Evolutionary conservation across 2,113 vertebrate species (phyloP), one percentile per base, ranked within the genome.

Genomic region (Xiphophorus couchianus): DNA sequence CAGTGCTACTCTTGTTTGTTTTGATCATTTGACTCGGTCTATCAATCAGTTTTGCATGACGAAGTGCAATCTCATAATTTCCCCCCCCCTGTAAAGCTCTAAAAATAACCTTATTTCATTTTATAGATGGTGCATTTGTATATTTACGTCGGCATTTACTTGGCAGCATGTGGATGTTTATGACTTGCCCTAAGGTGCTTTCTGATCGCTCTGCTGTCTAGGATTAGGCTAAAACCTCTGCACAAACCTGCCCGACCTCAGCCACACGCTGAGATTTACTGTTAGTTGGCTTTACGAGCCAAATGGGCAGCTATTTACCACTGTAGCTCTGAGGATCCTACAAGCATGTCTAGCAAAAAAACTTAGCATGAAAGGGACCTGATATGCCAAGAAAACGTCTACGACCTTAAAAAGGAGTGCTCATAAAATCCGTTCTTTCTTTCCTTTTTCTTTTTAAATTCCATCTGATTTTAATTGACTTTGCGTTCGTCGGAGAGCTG

Each of bases 211-310:
- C 80, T 84, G 54, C 86, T 83, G 74, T 91, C 76, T 65, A 83
- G 84, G 92, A 92, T 93, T 94, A 93, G 79, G 42, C 78, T 81
- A 79, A 87, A 85, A 88, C 77, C 85, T 86, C 63, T 76, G 75
- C 58, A 74, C 77, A 76, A 42, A 83, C 82, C 82, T 76, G 62
- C 69, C 29, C 62, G 28, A 78, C 76, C 69, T 74, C 86, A 80
- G 82, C 69, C 77, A 68, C 71, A 73, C 48, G 19, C 39, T 66
- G 29, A 84, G 91, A 85, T 89, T 93, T 85, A 81, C 67, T 58
- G 71, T 75, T 64, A 84, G 76, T 84, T 81, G 65, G 58, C 70
- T 82, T 76, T 11, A 33, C 84, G 44, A 82, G 29, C 35, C 33
- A 74, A 78, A 77, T 63, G 51, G 30, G 37, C 62, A 31, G 61